A percentile compares a stretch with the other conserved stretches of the same genome.
These are phyloP conservation scores for Caranx ignobilis DNA, from an alignment of 2,113 vertebrate genomes.

Conservation along the genomic window DNA sequence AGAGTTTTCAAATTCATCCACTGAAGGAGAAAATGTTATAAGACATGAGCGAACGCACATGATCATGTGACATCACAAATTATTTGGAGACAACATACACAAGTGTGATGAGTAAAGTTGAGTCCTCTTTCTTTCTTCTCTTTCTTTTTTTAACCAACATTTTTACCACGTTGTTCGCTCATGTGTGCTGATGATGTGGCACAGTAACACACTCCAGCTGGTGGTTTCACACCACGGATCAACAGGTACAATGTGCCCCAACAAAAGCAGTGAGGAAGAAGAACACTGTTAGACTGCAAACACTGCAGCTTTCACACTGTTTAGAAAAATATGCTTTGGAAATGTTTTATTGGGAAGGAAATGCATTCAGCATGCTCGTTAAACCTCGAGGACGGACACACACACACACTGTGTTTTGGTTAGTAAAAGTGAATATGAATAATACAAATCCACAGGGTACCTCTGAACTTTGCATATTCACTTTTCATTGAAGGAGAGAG, in stretches of 20 bases:
- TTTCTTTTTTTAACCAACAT: no score
- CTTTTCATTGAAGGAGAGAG: no score
- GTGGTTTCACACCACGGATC: not conserved
- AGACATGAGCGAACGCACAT: not conserved
- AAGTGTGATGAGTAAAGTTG: not conserved
- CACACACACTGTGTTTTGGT: not conserved
- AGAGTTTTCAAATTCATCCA: not conserved
- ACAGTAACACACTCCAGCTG: not conserved
- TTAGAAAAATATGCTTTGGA: not conserved
- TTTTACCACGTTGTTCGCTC: not conserved
- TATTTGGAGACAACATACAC: not conserved
- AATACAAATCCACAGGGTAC: no score
- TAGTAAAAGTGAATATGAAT: not conserved
- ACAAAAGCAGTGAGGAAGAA: not conserved
- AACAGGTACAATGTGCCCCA: not conserved
- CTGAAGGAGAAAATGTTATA: not conserved
- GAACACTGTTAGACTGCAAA: not conserved
- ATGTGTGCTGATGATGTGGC: no score
- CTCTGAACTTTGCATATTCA: no score
- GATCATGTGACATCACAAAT: not conserved
- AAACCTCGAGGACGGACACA: not conserved
- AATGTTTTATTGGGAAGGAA: not conserved
- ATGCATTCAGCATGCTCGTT: not conserved
- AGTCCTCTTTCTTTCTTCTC: no score
- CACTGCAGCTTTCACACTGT: not conserved